A percentile compares a stretch with the other conserved stretches of the same genome.
These are phyloP conservation scores for Gymnorhina tibicen DNA, from an alignment of 2,113 vertebrate species.

Conservation along the genomic window DNA sequence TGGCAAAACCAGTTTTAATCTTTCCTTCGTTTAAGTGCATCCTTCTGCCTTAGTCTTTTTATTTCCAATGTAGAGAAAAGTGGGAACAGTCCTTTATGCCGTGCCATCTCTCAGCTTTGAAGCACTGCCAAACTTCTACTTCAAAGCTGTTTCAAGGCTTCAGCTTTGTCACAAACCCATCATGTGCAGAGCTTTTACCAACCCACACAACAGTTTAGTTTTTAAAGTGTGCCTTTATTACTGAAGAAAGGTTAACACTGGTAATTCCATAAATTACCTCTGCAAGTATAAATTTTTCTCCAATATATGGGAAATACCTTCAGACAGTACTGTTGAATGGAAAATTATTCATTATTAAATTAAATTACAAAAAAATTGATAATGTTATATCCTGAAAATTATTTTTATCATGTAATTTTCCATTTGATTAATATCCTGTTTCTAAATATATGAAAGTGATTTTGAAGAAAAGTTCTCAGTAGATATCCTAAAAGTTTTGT, in stretches of 20 bases:
- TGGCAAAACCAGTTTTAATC: not conserved
- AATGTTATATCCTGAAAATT: not conserved
- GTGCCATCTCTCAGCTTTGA: conserved; percentile 28
- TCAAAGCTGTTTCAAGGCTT: conserved; percentile 32
- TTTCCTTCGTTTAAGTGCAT: not conserved
- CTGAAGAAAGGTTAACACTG: not conserved
- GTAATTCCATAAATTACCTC: not conserved
- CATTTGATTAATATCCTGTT: not conserved
- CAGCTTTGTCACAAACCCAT: conserved; percentile 1
- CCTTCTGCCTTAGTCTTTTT: not conserved
- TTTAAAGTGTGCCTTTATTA: not conserved
- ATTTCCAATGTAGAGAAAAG: not conserved
- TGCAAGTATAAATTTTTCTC: not conserved
- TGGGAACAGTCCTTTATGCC: not conserved
- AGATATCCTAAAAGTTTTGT: not conserved
- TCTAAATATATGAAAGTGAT: not conserved
- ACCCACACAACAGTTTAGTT: not conserved
- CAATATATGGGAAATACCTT: not conserved
- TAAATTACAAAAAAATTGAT: not conserved
- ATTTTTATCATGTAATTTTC: not conserved
- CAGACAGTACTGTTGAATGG: not conserved
- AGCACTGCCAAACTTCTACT: conserved; percentile 5
- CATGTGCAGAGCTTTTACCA: not conserved
- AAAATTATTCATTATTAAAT: not conserved
- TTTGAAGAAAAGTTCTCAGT: not conserved